These are phyloP conservation scores for Garrulus glandarius DNA, from an alignment of 2,797 vertebrate genomes.

Conservation along the genomic window DNA sequence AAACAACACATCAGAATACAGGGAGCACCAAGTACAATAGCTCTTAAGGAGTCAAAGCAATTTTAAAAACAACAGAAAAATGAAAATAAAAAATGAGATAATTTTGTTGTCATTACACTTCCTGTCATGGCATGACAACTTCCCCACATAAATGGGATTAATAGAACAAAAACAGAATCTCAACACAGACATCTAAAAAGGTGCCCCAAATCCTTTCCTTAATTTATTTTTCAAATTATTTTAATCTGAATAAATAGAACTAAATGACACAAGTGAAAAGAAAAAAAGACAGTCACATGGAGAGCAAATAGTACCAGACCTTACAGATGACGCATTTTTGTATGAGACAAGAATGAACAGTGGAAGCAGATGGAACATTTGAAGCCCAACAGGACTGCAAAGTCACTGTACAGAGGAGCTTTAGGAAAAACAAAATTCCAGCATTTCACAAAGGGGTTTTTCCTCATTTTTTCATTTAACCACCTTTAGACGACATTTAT, in stretches of 20 bases:
- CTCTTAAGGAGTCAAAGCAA: background rate
- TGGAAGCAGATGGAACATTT: conserved; percentile 11
- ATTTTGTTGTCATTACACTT: background rate
- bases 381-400: background rate
- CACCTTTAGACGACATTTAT: background rate
- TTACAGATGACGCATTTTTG: conserved; percentile 14
- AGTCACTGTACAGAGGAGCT: background rate
- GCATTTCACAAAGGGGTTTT: background rate
- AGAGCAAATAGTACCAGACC: background rate
- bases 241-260: background rate
- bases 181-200: background rate
- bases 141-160: background rate
- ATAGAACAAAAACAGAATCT: background rate
- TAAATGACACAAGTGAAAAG: background rate
- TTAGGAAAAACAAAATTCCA: background rate
- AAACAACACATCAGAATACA: background rate
- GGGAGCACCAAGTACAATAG: background rate
- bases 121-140: background rate
- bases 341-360: background rate
- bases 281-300: background rate
- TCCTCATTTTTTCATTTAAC: background rate
- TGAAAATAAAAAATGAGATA: background rate
- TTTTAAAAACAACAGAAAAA: background rate
- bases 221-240: background rate
- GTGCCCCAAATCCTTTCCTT: background rate